Evolutionary conservation across 2,113 vertebrate species (phyloP), one percentile per base, ranked within the genome.

Genomic region (Salvelinus alpinus): DNA sequence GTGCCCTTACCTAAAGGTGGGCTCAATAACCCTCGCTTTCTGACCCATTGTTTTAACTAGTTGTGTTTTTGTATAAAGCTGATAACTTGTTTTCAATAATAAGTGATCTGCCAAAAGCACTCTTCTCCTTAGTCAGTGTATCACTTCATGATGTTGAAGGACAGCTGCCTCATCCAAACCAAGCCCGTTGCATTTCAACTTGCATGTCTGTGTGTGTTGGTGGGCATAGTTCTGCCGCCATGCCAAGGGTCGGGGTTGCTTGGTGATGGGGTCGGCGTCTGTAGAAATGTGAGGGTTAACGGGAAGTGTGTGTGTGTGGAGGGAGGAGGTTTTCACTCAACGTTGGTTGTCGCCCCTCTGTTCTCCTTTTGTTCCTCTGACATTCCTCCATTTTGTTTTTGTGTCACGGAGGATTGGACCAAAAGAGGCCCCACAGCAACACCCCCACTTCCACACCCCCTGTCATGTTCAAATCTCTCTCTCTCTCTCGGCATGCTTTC

Each of bases 351-450:
- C 82, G 80, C 79, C 85, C 78, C 82, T 65, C 77, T 87, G 71
- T 76, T 78, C 78, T 75, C 75, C 81, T 84, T 89, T 90, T 88
- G 84, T 90, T 86, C 82, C 82, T 71, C 51, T 60, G 54, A 71
- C 74, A 44, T 83, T 87, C 86, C 84, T 83, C 85, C 87, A 89
- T 91, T 90, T 90, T 87, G 81, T 76, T 81, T 86, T 89, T 85
- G 59, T 86, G 75, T 89, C 73, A 47, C 2, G 16, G 31, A 8
- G 57, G 57, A 70, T 74, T 18, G 24, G 77, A 89, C 84, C 84
- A 86, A 77, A 89, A 83, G 82, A 83, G 84, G 79, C 85, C 87
- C 88, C 80, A 76, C 77, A 86, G 72, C 78, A 84, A 77, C 80
- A 44, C 80, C 84, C 79, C 86, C 71, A 12, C 54, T 57, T 24